Evolutionary conservation across 2,113 vertebrate genomes (phyloP).

Genomic region (Vireo altiloquus): DNA sequence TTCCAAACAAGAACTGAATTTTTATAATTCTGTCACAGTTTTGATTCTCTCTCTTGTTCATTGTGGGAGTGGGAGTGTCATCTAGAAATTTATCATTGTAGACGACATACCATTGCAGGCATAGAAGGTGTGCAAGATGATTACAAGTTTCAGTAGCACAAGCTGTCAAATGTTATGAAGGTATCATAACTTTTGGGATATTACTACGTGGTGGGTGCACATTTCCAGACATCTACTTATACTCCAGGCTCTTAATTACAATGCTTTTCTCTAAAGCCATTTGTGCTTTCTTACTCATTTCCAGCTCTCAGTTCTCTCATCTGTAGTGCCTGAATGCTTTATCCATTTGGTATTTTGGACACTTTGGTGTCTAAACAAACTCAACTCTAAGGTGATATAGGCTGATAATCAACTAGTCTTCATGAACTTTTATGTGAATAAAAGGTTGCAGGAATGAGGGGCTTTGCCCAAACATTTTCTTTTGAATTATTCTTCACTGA

Average conservation of each 20-base stretch:
- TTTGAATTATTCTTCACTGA: not conserved
- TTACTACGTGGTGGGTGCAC: not conserved
- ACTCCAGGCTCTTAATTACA: not conserved
- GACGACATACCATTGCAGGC: not conserved
- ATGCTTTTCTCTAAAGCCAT: not conserved
- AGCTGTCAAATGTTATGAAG: not conserved
- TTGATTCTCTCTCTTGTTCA: not conserved
- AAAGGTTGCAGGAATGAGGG: not conserved
- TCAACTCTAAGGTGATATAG: not conserved
- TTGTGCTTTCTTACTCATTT: not conserved
- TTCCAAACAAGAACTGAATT: not conserved
- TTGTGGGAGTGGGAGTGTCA: rapidly evolving
- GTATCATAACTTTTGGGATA: not conserved
- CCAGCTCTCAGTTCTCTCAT: not conserved
- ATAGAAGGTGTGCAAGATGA: not conserved
- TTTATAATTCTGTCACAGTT: not conserved
- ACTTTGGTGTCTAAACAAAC: not conserved
- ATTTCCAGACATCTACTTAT: not conserved
- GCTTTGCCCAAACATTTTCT: not conserved
- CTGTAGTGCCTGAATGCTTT: not conserved
- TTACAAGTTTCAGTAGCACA: not conserved
- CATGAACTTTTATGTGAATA: not conserved
- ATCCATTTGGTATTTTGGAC: not conserved
- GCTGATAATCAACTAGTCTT: not conserved
- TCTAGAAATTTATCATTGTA: not conserved